Evolutionary conservation across 1,140 invertebrate species (phyloP).

Genomic region (Diabrotica virgifera): DNA sequence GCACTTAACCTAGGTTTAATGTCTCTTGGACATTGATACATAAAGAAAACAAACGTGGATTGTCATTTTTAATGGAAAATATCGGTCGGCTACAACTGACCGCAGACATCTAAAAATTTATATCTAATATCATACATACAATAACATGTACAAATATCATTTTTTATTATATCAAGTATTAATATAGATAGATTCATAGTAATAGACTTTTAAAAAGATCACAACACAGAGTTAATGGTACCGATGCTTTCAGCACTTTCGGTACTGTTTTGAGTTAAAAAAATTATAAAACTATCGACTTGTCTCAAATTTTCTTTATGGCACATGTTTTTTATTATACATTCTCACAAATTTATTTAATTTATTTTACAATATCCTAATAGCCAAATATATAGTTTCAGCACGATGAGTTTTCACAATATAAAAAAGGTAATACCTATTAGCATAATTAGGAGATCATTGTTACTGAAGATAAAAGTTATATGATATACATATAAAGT

Average conservation of each 20-base stretch:
- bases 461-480: no score
- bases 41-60: slow-evolving; percentile 41
- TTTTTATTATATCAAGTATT: slow-evolving; percentile 46
- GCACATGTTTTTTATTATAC: slow-evolving; percentile 33
- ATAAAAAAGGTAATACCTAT: no score
- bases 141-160: slow-evolving; percentile 50
- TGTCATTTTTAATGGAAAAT: slow-evolving; percentile 44
- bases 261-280: slow-evolving; percentile 36
- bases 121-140: slow-evolving; percentile 45
- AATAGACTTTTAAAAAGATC: slow-evolving; percentile 52
- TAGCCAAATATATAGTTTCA: not conserved
- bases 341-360: slow-evolving; percentile 20
- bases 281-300: slow-evolving; percentile 25
- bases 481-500: no score
- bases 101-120: slow-evolving; percentile 33
- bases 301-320: slow-evolving; percentile 27
- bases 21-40: slow-evolving; percentile 37
- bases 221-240: slow-evolving; percentile 50
- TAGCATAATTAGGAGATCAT: no score
- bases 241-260: slow-evolving; percentile 30
- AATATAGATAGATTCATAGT: slow-evolving; percentile 51
- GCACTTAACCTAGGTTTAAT: slow-evolving; percentile 43
- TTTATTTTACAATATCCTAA: slow-evolving; percentile 16
- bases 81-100: slow-evolving; percentile 23
- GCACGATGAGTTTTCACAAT: no score